These are phyloP conservation scores for Bombus turneri DNA, from an alignment of 1,140 invertebrate genomes.

Conservation along the genomic window DNA sequence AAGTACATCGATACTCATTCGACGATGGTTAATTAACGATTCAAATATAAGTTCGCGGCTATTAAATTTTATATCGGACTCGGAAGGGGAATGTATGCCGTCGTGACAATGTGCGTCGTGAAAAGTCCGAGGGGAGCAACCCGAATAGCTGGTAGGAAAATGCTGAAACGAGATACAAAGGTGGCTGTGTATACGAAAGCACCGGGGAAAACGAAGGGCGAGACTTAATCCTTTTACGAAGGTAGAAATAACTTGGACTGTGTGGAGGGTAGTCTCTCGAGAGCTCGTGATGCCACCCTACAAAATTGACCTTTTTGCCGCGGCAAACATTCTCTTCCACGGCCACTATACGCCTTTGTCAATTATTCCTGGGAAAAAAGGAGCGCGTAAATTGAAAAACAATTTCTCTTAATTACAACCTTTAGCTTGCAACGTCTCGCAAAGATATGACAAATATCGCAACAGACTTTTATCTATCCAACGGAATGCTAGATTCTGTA, in stretches of 20 bases:
- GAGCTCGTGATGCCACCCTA: not conserved
- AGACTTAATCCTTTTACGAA: conserved; percentile 47
- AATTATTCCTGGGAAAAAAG: not conserved
- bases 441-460: too few species aligned
- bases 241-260: conserved; percentile 24
- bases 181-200: not conserved
- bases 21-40: too few species aligned
- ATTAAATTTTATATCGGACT: too few species aligned
- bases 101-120: too few species aligned
- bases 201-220: conserved; percentile 15
- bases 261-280: not conserved
- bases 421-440: too few species aligned
- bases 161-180: not conserved
- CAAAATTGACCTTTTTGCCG: conserved; percentile 6
- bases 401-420: too few species aligned
- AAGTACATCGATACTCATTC: too few species aligned
- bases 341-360: not conserved
- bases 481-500: too few species aligned
- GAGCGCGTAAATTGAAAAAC: not conserved
- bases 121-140: too few species aligned
- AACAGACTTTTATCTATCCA: too few species aligned
- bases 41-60: too few species aligned
- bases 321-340: not conserved
- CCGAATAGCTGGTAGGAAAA: not conserved
- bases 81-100: too few species aligned